Evolutionary conservation across 92 coral and sea anemone species (phyloP).

Genomic region (Meandrina meandrites): DNA sequence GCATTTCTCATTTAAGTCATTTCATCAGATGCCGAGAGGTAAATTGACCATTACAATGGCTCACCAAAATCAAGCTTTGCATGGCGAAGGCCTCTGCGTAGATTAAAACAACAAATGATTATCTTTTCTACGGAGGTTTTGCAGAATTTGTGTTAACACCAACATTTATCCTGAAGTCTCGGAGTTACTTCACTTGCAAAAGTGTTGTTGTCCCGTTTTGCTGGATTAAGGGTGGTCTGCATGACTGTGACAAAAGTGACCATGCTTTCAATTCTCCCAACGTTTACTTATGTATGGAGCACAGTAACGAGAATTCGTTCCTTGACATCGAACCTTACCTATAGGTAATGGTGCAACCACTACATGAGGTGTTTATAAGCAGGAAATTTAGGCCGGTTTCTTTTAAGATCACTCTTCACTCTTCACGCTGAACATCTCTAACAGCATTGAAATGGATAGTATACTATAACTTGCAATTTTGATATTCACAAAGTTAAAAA

Average conservation of each 20-base stretch:
- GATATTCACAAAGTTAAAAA: not conserved
- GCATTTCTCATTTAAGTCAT: not conserved
- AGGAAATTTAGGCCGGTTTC: not conserved
- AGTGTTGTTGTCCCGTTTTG: too few relatives aligned
- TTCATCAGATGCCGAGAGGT: not conserved
- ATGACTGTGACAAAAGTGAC: too few relatives aligned
- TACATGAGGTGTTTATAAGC: not conserved
- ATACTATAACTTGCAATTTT: not conserved
- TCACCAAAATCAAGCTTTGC: not conserved
- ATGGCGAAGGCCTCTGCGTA: not conserved
- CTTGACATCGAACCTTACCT: not conserved
- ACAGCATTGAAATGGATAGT: not conserved
- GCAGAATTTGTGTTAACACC: not conserved
- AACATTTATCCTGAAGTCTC: not conserved
- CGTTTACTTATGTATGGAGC: not conserved
- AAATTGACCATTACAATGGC: not conserved
- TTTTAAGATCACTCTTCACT: not conserved
- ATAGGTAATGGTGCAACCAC: not conserved
- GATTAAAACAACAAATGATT: not conserved
- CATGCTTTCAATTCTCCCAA: not conserved
- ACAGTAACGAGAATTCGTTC: not conserved
- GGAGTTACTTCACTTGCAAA: not conserved
- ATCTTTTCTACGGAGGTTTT: not conserved
- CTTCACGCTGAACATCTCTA: not conserved
- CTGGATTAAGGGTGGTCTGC: too few relatives aligned